A percentile compares a stretch with the other conserved stretches of the same genome.
phyloP scores from a whole-genome alignment of 2,113 vertebrate genomes.

The Crocuta crocuta region DNA sequence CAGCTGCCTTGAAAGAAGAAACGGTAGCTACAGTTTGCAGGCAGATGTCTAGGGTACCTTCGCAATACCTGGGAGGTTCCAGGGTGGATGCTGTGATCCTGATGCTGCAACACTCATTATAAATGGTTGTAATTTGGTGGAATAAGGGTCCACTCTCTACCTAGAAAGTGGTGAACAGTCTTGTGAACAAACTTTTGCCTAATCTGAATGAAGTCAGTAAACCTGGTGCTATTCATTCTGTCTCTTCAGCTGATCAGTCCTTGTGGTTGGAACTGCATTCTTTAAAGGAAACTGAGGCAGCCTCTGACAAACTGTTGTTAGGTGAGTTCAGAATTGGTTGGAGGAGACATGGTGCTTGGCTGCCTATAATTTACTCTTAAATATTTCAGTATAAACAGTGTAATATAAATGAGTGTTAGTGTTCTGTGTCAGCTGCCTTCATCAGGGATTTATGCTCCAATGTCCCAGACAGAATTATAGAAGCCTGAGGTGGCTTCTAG shows the following conservation, averaged over 20 bases:
- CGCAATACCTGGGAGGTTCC: not conserved
- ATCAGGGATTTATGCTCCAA: not conserved
- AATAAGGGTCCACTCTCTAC: conserved; percentile 22
- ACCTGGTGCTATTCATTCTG: not conserved
- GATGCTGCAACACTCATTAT: conserved; percentile 48
- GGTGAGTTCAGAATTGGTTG: not conserved
- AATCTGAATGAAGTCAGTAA: not conserved
- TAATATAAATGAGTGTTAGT: not conserved
- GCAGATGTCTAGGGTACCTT: conserved; percentile 41
- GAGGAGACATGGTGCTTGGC: not conserved
- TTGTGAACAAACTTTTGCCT: not conserved
- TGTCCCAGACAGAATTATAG: not conserved
- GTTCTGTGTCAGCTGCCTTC: not conserved
- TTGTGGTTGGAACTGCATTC: not conserved
- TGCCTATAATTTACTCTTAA: not conserved
- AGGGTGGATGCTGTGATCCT: not conserved
- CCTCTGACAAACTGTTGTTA: not conserved
- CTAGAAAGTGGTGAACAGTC: not conserved
- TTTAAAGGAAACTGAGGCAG: conserved; percentile 56
- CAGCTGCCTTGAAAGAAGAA: conserved; percentile 41
- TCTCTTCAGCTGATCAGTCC: not conserved
- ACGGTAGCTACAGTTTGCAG: conserved; percentile 9
- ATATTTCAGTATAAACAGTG: not conserved
- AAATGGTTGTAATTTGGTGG: conserved; percentile 61
- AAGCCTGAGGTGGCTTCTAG: not conserved